Percentiles rank a stretch among this genome's conserved stretches.
Evolutionary conservation across 2,113 vertebrate species (phyloP).

Genomic region (Stomatorhinus ivindoensis): DNA sequence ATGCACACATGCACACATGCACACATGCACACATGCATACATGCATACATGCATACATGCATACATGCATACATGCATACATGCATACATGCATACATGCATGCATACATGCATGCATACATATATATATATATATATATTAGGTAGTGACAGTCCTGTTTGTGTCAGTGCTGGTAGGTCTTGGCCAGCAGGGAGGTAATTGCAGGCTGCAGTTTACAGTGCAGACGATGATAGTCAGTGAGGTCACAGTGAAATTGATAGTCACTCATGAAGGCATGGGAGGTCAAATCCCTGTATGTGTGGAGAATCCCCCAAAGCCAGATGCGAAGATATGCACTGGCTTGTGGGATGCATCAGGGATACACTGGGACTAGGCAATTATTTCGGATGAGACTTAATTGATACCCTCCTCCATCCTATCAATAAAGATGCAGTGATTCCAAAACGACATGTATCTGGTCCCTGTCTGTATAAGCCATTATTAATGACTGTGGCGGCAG

Average conservation of each 20-base stretch:
- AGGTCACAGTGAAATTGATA: background rate
- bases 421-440: background rate
- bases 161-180: background rate
- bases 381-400: background rate
- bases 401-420: background rate
- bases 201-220: background rate
- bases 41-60: too few species aligned
- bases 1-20: too few species aligned
- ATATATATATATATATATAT: background rate
- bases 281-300: constrained; percentile 33
- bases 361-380: background rate
- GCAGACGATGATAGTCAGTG: background rate
- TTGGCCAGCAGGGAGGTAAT: background rate
- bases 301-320: background rate
- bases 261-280: constrained; percentile 21
- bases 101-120: too few species aligned
- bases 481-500: background rate
- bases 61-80: too few species aligned
- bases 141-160: background rate
- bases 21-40: too few species aligned
- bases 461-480: background rate
- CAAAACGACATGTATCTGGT: background rate
- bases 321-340: background rate
- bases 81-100: too few species aligned
- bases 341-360: background rate